Conservation (phyloP, 2,888 invertebrate genomes). For the Escarpia spicata region DNA sequence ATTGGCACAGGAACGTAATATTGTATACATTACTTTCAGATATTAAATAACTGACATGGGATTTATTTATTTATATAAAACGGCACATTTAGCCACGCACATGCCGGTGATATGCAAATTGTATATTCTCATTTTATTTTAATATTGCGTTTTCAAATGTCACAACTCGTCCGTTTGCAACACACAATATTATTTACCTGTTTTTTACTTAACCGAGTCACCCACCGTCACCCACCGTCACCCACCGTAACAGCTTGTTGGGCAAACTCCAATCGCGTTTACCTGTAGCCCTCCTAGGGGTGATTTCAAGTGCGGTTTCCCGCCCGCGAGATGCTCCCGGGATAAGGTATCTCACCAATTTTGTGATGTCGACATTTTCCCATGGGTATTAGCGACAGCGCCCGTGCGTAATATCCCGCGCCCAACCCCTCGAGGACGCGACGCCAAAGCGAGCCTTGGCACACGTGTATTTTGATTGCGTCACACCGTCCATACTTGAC, state of each 20-base stretch:
- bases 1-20: too few relatives aligned
- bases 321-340: neutral
- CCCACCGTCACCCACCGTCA: neutral
- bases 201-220: neutral
- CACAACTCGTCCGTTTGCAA: neutral
- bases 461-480: constrained; percentile 3
- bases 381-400: neutral
- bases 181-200: neutral
- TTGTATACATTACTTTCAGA: too few relatives aligned
- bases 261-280: neutral
- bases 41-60: too few relatives aligned
- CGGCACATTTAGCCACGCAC: too few relatives aligned
- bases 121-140: too few relatives aligned
- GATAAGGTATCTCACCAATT: constrained; percentile 13
- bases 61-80: too few relatives aligned
- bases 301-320: neutral
- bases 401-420: neutral
- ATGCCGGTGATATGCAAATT: too few relatives aligned
- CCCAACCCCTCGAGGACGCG: neutral
- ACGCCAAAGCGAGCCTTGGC: neutral
- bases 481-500: neutral
- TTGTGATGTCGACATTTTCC: neutral
- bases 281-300: neutral
- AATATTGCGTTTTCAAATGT: too few relatives aligned
- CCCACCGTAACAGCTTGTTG: neutral